Percentiles rank a stretch among this genome's conserved stretches.
These are phyloP conservation scores for Diachasma alloeum DNA, from an alignment of 1,140 invertebrate species.

Conservation along the genomic window DNA sequence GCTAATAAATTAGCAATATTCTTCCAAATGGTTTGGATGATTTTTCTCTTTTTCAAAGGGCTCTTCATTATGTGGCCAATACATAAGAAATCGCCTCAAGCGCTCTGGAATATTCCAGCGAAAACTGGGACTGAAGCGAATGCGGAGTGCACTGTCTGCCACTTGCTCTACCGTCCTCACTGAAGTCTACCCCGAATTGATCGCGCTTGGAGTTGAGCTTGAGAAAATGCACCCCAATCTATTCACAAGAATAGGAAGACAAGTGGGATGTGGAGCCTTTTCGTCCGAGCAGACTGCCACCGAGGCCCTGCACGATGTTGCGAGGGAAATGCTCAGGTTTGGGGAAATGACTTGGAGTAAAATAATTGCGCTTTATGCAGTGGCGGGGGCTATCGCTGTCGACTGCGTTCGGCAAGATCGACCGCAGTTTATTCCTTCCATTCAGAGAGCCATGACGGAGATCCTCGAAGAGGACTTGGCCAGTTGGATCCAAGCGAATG, in stretches of 20 bases:
- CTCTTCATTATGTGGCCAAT: slow-evolving; percentile 72
- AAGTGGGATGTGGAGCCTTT: slow-evolving; percentile 66
- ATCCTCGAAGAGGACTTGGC: slow-evolving; percentile 74
- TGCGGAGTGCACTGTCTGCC: slow-evolving; percentile 69
- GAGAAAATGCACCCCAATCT: slow-evolving; percentile 74
- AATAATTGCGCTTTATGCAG: slow-evolving; percentile 73
- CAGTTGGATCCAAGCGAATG: slow-evolving; percentile 74
- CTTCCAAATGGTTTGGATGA: not conserved
- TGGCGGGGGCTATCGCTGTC: slow-evolving; percentile 74
- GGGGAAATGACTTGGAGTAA: slow-evolving; percentile 74
- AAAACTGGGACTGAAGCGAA: slow-evolving; percentile 74
- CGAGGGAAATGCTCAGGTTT: slow-evolving; percentile 67
- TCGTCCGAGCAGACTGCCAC: slow-evolving; percentile 67
- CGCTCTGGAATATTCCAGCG: slow-evolving; percentile 73
- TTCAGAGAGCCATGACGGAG: slow-evolving; percentile 70
- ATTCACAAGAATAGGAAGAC: slow-evolving; percentile 69
- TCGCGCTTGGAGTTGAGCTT: slow-evolving; percentile 69
- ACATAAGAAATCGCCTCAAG: slow-evolving; percentile 72
- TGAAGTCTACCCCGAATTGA: slow-evolving; percentile 70
- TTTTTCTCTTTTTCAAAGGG: slow-evolving; percentile 58
- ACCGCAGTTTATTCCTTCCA: slow-evolving; percentile 70
- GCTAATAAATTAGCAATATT: too few relatives aligned
- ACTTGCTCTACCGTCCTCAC: slow-evolving; percentile 61
- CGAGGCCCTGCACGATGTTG: slow-evolving; percentile 68
- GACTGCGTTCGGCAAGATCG: slow-evolving; percentile 75